Evolutionary conservation across 2,113 vertebrate species (phyloP), one percentile per base, ranked within the genome.

Genomic region (Aspiorhynchus laticeps): DNA sequence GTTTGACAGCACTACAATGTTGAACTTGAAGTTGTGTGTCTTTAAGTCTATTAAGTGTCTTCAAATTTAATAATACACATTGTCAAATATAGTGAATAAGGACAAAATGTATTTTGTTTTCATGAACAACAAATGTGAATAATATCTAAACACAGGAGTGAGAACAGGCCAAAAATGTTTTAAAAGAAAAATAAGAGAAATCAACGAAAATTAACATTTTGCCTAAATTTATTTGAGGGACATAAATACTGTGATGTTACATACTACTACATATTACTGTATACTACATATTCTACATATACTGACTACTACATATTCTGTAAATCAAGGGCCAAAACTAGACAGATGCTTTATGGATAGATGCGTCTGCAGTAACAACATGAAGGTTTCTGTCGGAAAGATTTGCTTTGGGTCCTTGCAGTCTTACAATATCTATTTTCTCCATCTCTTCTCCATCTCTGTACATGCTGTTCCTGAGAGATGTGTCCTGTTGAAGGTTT

Each of bases 401-500:
- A 41, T 80, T 63, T 65, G 0, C 46, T 26, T 14, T 51, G 73
- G 2, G 51, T 21, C 4, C 7, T 56, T 78, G 48, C 10, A 24
- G 19, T 80, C 33, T 73, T 38, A 21, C 1, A 11, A 15, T 8
- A 21, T 36, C 28, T 21, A n/a, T 75, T 41, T 26, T 61, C 19
- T 59, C 31, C 21, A 17, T 21, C 31, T 28, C 38, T 56, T 61
- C 78, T 61, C 10, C 0, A 33, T 51, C 21, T 59, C 56, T 5
- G 38, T 41, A 28, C 59, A 28, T 33, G 26, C 10, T 5, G 17
- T 83, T 67, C 41, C 61, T 83, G 41, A 85, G 43, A 65, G 61
- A 79, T 1, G 43, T 33, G 56, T 69, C 76, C 31, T 53, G 21
- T 56, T 86, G 28, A 77, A 71, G 61, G 43, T 69, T 76, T 76